These are phyloP conservation scores for Macropodus opercularis DNA, from an alignment of 2,797 vertebrate species.

Conservation along the genomic window DNA sequence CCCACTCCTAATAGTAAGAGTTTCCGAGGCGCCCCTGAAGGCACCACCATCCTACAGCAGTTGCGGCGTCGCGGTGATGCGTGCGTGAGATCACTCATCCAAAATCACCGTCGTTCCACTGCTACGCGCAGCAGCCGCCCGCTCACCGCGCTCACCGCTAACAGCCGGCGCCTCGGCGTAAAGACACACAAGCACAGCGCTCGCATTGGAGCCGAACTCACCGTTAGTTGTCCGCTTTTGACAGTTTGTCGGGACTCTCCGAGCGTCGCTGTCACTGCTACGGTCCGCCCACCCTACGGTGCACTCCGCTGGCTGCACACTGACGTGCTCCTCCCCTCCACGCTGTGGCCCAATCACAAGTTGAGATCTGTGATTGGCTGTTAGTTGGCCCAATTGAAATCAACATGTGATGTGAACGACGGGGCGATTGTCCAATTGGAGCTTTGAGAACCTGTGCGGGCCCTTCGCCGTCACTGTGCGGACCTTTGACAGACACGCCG, in stretches of 20 bases:
- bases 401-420: rapidly evolving
- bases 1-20: not conserved
- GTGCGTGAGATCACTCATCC: slow-evolving; percentile 72
- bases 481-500: slow-evolving; percentile 73
- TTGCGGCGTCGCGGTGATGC: slow-evolving; percentile 58
- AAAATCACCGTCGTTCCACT: slow-evolving; percentile 77
- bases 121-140: not conserved
- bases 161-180: not conserved
- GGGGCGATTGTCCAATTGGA: not conserved
- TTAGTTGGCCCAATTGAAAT: slow-evolving; percentile 29
- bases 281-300: slow-evolving; percentile 79
- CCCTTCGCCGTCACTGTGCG: slow-evolving; percentile 24
- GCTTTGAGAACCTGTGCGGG: not conserved
- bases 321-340: slow-evolving; percentile 21
- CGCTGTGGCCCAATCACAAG: slow-evolving; percentile 60
- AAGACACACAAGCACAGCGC: not conserved
- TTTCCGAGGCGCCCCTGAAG: slow-evolving; percentile 67
- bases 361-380: not conserved
- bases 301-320: slow-evolving; percentile 42
- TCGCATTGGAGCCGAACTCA: slow-evolving; percentile 65
- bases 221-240: slow-evolving; percentile 75
- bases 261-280: slow-evolving; percentile 74
- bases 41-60: slow-evolving; percentile 54
- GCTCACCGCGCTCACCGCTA: not conserved
- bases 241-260: slow-evolving; percentile 77